Base-by-base conservation (phyloP, 92 coral and sea anemone genomes). In the Heliopora coerulea region DNA sequence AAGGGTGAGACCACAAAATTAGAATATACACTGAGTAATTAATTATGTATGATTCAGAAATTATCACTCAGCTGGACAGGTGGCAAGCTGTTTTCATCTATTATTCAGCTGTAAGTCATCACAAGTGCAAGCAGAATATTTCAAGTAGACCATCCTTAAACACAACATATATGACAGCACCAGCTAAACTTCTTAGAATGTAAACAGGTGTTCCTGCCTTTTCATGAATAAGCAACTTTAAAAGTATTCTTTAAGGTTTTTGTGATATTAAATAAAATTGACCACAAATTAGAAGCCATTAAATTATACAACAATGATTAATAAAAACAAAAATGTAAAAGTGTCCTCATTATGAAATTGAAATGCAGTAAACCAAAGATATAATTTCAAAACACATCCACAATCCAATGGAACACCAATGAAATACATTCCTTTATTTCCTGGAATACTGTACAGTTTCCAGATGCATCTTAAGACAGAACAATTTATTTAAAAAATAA, bases 1-100 rank as follows among this genome's bases (percentile, higher is more conserved):
- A 50, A 1, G 29, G 33, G 33, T 52, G 31, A 21, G 32, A 69
- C 61, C 62, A 49, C 76, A 69, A 14, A 69, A 49, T 49, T 27
- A 69, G 29, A 69, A 62, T 62, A 62, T 2, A 62, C 27, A 33
- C 7, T 2, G 11, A 46, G 49, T 8, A 33, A 32, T 37, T 62
- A 62, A 37, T 32, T 66, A 66, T 66, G 34, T 40, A 63, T 63
- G 70, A 40, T 63, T 66, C 7, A 46, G 27, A 19, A n/a, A 64
- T 33, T 64, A 64, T 37, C 44, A 39, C 73, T 25, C 8, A 1
- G 42, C 11, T 3, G 13, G 40, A 46, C 73, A 66, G 73, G 73
- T 66, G 73, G 34, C 19, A 10, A 18, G 24, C 24, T 27, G 8
- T 5, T 17, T 8, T 8, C 17, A 58, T 27, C 3, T 25, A 8